Percentiles rank a stretch among this genome's conserved stretches.
These are phyloP conservation scores for Tursiops truncatus DNA, from an alignment of 2,113 vertebrate species.

Conservation along the genomic window DNA sequence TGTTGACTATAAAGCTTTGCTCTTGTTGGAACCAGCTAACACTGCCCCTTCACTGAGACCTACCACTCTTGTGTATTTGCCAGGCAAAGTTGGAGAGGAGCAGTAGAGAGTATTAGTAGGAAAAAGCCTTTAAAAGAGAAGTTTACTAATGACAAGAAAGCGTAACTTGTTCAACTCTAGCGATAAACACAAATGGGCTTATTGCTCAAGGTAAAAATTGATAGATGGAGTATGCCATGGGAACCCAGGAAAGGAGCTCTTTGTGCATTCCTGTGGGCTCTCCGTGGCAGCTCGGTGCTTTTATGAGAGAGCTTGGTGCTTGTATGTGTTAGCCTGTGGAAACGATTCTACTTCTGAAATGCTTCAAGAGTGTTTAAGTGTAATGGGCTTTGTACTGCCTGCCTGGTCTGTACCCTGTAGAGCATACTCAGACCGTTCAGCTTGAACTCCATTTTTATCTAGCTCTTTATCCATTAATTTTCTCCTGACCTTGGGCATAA, in stretches of 20 bases:
- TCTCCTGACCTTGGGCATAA: constrained; percentile 90
- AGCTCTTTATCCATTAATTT: constrained; percentile 94
- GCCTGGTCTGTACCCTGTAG: constrained; percentile 87
- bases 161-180: constrained; percentile 65
- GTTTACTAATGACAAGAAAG: constrained; percentile 79
- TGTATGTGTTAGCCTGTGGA: constrained; percentile 88
- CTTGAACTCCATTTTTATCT: constrained; percentile 93
- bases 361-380: constrained; percentile 86
- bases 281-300: constrained; percentile 73
- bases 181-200: constrained; percentile 85
- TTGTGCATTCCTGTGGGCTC: constrained; percentile 80
- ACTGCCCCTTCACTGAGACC: neutral
- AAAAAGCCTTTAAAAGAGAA: constrained; percentile 65
- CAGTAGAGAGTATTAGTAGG: neutral
- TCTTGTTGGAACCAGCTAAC: neutral
- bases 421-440: constrained; percentile 88
- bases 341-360: constrained; percentile 87
- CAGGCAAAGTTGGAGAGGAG: neutral
- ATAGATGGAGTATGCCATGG: constrained; percentile 88
- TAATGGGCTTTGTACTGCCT: constrained; percentile 89
- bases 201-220: constrained; percentile 88
- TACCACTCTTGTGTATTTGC: neutral
- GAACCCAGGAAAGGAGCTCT: constrained; percentile 76
- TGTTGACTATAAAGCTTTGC: neutral
- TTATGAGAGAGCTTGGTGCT: constrained; percentile 78